Evolutionary conservation across 1,140 invertebrate species (phyloP).

Genomic region (Zaprionus camerounensis): DNA sequence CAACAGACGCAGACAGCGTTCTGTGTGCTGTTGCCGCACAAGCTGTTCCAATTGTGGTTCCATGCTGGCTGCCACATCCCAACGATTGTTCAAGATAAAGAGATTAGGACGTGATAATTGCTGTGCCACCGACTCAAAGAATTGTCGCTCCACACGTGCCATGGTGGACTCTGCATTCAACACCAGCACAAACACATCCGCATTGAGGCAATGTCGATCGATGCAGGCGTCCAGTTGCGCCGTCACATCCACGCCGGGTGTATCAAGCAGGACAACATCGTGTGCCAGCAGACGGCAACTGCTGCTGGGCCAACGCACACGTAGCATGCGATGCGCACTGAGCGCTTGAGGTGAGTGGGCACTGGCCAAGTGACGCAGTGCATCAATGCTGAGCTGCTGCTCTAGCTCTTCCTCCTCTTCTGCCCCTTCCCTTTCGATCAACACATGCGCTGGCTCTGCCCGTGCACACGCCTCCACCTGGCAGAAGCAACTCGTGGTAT

Average conservation of each 20-base stretch:
- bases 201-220: constrained; percentile 99
- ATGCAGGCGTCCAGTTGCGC: constrained; percentile 99
- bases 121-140: constrained; percentile 99
- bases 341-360: constrained; percentile 89
- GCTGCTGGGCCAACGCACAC: constrained; percentile 97
- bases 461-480: constrained; percentile 96
- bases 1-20: constrained; percentile 96
- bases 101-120: constrained; percentile 99
- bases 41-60: constrained; percentile 97
- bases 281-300: constrained; percentile 96
- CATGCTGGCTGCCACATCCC: constrained; percentile 96
- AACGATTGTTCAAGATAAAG: constrained; percentile 99
- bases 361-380: constrained; percentile 93
- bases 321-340: constrained; percentile 89
- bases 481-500: constrained; percentile 99
- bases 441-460: constrained; percentile 89
- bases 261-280: constrained; percentile 99
- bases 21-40: constrained; percentile 94
- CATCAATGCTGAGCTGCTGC: constrained; percentile 85
- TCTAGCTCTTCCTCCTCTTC: not conserved
- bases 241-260: constrained; percentile 98
- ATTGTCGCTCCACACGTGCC: constrained; percentile 96
- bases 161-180: constrained; percentile 98
- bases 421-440: constrained; percentile 86
- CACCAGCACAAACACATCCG: constrained; percentile 99